These are phyloP conservation scores for Nymphalis polychloros DNA, from an alignment of 2,888 invertebrate species.

Conservation along the genomic window DNA sequence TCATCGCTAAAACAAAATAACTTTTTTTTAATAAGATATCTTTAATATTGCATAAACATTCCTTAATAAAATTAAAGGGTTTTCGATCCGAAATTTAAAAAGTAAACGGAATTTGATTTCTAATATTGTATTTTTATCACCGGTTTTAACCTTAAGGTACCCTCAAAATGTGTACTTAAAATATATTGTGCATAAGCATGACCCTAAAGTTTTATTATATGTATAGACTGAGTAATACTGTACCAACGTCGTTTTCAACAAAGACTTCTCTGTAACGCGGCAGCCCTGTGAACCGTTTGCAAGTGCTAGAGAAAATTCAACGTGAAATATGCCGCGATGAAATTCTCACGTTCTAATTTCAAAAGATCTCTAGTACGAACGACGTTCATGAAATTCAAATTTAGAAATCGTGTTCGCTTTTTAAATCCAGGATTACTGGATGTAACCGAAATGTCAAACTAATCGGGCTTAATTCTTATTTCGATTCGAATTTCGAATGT, in stretches of 20 bases:
- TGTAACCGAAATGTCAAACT: slow-evolving; percentile 47
- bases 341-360: slow-evolving; percentile 53
- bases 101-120: too few relatives aligned
- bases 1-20: too few relatives aligned
- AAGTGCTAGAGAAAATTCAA: slow-evolving; percentile 39
- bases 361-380: slow-evolving; percentile 44
- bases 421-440: slow-evolving; percentile 49
- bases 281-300: slow-evolving; percentile 29
- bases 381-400: slow-evolving; percentile 55
- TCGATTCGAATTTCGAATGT: slow-evolving; percentile 37
- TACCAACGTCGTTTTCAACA: not conserved
- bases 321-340: slow-evolving; percentile 42
- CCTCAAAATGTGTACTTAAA: too few relatives aligned
- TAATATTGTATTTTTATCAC: too few relatives aligned
- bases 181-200: too few relatives aligned
- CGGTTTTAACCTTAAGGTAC: too few relatives aligned
- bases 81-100: too few relatives aligned
- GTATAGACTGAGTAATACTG: not conserved
- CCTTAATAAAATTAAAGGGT: too few relatives aligned
- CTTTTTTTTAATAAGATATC: too few relatives aligned
- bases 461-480: slow-evolving; percentile 43
- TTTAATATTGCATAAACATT: too few relatives aligned
- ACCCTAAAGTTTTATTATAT: not conserved
- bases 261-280: slow-evolving; percentile 4
- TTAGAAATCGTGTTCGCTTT: slow-evolving; percentile 49